Percentiles rank a stretch among this genome's conserved stretches.
Conservation (phyloP, 1,140 invertebrate genomes). For the Ceratosolen fusciceps region DNA sequence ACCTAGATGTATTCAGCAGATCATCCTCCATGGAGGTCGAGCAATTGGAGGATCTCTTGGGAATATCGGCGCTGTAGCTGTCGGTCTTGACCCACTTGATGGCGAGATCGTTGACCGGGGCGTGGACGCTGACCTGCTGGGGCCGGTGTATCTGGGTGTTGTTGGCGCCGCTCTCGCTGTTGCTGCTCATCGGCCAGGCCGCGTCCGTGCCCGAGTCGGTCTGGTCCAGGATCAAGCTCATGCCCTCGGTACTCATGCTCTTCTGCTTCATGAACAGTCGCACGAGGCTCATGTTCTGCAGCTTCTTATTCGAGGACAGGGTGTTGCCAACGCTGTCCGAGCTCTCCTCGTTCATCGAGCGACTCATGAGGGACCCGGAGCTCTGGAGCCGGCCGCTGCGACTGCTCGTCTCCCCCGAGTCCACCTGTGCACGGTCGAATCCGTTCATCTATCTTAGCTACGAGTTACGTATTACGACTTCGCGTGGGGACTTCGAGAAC, state of each 20-base stretch:
- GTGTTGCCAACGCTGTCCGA: slow-evolving; percentile 65
- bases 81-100: slow-evolving; percentile 69
- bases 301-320: slow-evolving; percentile 70
- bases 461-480: neutral
- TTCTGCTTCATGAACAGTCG: slow-evolving; percentile 92
- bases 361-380: slow-evolving; percentile 66
- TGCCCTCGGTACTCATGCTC: slow-evolving; percentile 82
- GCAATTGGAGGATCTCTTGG: slow-evolving; percentile 25
- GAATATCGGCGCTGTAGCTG: slow-evolving; percentile 30
- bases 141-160: slow-evolving; percentile 63
- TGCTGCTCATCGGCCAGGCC: slow-evolving; percentile 66
- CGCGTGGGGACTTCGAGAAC: neutral
- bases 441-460: too few relatives aligned
- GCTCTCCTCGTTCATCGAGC: slow-evolving; percentile 68
- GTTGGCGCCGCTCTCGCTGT: slow-evolving; percentile 64
- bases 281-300: slow-evolving; percentile 84
- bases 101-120: slow-evolving; percentile 63
- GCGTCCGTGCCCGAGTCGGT: slow-evolving; percentile 64
- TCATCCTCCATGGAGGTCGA: slow-evolving; percentile 48
- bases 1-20: slow-evolving; percentile 23
- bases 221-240: slow-evolving; percentile 69
- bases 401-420: slow-evolving; percentile 67
- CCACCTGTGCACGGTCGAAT: slow-evolving; percentile 54
- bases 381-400: slow-evolving; percentile 64
- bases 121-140: slow-evolving; percentile 49